Evolutionary conservation across 30 jellyfish, hydroid and myxozoan species (phyloP).

Genomic region (Nemopilema nomurai): DNA sequence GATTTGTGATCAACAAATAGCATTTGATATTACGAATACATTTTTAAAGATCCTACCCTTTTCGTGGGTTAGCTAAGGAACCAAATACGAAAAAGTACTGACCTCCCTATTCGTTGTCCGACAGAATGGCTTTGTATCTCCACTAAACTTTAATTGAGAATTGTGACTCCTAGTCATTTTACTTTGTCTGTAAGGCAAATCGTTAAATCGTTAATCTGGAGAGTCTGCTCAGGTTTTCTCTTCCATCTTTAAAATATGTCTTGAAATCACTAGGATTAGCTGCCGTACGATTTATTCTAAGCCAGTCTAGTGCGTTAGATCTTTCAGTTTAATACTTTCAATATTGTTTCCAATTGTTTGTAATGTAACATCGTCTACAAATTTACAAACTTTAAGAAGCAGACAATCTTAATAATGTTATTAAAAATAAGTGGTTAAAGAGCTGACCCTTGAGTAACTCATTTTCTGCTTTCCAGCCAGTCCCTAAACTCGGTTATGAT

Average conservation of each 20-base stretch:
- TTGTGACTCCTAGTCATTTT: slow-evolving; percentile 28
- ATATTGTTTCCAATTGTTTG: slow-evolving; percentile 1
- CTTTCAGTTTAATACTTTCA: slow-evolving; percentile 4
- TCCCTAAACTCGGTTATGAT: slow-evolving; percentile 32
- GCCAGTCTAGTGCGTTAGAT: slow-evolving; percentile 21
- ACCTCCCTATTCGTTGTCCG: slow-evolving; percentile 20
- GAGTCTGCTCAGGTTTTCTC: neutral
- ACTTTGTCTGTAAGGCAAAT: slow-evolving; percentile 2
- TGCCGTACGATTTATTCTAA: slow-evolving; percentile 9
- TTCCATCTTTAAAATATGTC: neutral
- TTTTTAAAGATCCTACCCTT: slow-evolving; percentile 26
- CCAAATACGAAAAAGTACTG: slow-evolving; percentile 47
- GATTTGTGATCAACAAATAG: slow-evolving; percentile 56
- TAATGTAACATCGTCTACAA: slow-evolving; percentile 45
- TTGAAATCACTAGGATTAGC: slow-evolving; percentile 28
- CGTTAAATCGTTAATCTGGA: neutral
- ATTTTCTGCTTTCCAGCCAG: slow-evolving; percentile 36
- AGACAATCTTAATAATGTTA: slow-evolving; percentile 17
- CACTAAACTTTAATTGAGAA: slow-evolving; percentile 14
- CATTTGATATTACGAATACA: slow-evolving; percentile 44
- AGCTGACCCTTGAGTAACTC: slow-evolving; percentile 68
- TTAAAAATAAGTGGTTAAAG: slow-evolving; percentile 44
- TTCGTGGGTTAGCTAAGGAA: slow-evolving; percentile 12
- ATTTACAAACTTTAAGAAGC: slow-evolving; percentile 34
- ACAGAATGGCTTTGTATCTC: slow-evolving; percentile 26